phyloP scores from a whole-genome alignment of 2,797 vertebrate species.

The Characodon lateralis region DNA sequence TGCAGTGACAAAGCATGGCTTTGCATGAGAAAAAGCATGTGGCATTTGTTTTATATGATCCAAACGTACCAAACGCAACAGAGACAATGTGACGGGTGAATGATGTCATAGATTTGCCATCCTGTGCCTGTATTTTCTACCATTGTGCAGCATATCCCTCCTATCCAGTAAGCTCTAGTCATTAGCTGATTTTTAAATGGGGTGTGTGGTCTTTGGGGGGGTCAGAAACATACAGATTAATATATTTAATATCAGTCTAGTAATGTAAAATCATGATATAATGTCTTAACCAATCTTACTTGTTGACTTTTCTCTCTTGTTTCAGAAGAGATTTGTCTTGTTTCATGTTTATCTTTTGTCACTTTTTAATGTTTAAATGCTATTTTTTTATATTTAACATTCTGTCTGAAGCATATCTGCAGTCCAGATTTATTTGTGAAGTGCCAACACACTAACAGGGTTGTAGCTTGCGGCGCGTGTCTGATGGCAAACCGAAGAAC shows the following conservation, averaged over 20 bases:
- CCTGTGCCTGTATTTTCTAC: slow-evolving; percentile 41
- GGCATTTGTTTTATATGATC: slow-evolving; percentile 29
- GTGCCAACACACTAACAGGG: slow-evolving; percentile 31
- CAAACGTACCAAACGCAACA: slow-evolving; percentile 55
- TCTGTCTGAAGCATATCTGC: slow-evolving; percentile 43
- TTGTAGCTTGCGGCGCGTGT: slow-evolving; percentile 8
- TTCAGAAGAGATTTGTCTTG: slow-evolving; percentile 33
- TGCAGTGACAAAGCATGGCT: slow-evolving; percentile 45
- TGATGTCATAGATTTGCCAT: slow-evolving; percentile 28
- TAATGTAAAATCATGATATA: slow-evolving; percentile 67
- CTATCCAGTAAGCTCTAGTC: slow-evolving; percentile 57
- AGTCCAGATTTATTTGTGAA: slow-evolving; percentile 25
- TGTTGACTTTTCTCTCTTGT: slow-evolving; percentile 34
- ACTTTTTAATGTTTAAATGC: slow-evolving; percentile 43
- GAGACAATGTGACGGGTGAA: slow-evolving; percentile 29
- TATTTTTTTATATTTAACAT: slow-evolving; percentile 33
- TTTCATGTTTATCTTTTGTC: slow-evolving; percentile 41
- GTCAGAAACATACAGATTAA: slow-evolving; percentile 65
- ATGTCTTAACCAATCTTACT: slow-evolving; percentile 54
- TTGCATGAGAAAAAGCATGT: slow-evolving; percentile 59
- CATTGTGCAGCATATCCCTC: slow-evolving; percentile 24
- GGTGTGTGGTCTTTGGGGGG: slow-evolving; percentile 20
- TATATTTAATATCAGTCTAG: slow-evolving; percentile 75
- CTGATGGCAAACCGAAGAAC: slow-evolving; percentile 2
- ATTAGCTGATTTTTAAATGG: slow-evolving; percentile 40